Base-by-base conservation (phyloP, 2,113 vertebrate genomes). In the Orientallactaga bullata region DNA sequence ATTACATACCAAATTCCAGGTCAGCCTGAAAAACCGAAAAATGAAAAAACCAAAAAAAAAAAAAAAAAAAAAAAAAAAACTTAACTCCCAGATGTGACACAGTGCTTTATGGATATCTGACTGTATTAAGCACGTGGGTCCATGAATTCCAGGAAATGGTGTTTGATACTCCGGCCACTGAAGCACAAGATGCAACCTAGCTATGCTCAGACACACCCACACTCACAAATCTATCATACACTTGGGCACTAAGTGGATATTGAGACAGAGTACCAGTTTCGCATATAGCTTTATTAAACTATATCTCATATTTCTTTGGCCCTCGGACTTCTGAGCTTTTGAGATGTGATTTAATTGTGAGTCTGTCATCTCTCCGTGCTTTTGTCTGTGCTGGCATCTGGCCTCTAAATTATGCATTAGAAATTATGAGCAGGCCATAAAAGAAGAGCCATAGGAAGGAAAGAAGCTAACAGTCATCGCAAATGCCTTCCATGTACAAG, bases 371-470 rank as follows among this genome's bases (percentile, higher is more conserved):
- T 93, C 32, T 61, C 60, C 1, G 42, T 95, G 74, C 74, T 95
- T 93, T 88, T 91, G 72, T 86, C 92, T 96, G 47, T 88, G 23
- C 65, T 88, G 88, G 72, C 78, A 90, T 92, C 78, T 92, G 90
- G 82, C 78, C 88, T 95, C 65, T 94, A 82, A 96, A 97, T 93
- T 93, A 96, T 85, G 85, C 65, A 88, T 85, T 68, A 83, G 90
- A 81, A 60, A 71, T 76, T 95, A 87, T 95, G 65, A 83, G 74
- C 68, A 69, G 89, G 61, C 73, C 37, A 91, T 3, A 90, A 92
- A 93, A 88, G 81, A 96, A 51, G 55, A 95, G 55, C 78, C 7
- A 42, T 0, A 32, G 81, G 85, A 85, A 88, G 76, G 65, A 81
- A 88, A 85, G 51, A 74, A 61, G 32, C 28, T 68, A 85, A 26